Percentiles rank a stretch among this genome's conserved stretches.
Conservation (phyloP, 2,888 invertebrate genomes). For the Ophioninae sp. region DNA sequence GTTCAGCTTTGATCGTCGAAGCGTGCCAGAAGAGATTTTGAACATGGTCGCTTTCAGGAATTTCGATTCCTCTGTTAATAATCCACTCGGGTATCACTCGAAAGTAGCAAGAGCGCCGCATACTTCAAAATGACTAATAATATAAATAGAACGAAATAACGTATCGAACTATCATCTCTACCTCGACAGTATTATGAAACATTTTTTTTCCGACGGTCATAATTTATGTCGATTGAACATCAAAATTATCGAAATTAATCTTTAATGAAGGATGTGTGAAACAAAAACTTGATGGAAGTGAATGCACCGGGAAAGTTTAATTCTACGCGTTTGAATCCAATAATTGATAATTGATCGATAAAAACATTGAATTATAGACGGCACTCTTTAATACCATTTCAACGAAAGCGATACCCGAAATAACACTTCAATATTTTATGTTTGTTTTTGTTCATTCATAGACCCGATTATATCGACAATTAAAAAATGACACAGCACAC, state of each 20-base stretch:
- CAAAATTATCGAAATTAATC: neutral
- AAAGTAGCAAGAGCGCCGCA: slow-evolving; percentile 1
- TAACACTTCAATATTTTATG: slow-evolving; percentile 30
- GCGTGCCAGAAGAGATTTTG: slow-evolving; percentile 20
- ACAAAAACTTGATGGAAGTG: neutral
- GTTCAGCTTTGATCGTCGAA: slow-evolving; percentile 20
- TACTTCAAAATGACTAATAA: neutral
- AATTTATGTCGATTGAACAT: neutral
- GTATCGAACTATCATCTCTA: neutral
- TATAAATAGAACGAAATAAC: neutral
- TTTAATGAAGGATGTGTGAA: neutral
- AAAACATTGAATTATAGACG: neutral
- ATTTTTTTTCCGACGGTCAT: neutral
- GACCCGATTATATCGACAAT: slow-evolving; percentile 24
- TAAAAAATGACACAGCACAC: slow-evolving; percentile 30
- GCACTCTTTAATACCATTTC: neutral
- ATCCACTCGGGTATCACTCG: slow-evolving; percentile 28
- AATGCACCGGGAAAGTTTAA: no score
- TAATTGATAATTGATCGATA: neutral
- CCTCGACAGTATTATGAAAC: neutral
- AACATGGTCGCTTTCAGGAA: slow-evolving; percentile 33
- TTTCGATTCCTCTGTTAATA: slow-evolving; percentile 31
- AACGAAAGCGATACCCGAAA: slow-evolving; percentile 20
- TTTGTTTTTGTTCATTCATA: slow-evolving; percentile 33
- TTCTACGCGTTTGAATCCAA: neutral